Conservation (phyloP, 2,888 invertebrate genomes). For the Dolichomitus sp. region DNA sequence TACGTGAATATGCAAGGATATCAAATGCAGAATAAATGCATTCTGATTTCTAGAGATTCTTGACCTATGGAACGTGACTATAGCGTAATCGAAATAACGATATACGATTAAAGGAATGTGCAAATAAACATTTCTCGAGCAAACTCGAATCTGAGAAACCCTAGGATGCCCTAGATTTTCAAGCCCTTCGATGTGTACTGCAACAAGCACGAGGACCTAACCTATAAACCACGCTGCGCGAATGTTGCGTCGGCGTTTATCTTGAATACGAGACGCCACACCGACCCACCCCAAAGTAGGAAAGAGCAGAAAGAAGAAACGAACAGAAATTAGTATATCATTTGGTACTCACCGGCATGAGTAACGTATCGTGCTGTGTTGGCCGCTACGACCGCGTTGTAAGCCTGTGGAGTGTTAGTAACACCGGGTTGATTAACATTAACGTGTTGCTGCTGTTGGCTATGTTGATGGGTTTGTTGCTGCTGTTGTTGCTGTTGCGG, state of each 20-base stretch:
- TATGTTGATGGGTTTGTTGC: slow-evolving; percentile 68
- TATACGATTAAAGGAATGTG: background rate
- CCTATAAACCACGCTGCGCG: slow-evolving; percentile 43
- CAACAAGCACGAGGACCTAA: slow-evolving; percentile 67
- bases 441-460: slow-evolving; percentile 74
- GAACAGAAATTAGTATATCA: background rate
- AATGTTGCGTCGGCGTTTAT: background rate
- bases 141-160: background rate
- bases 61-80: background rate
- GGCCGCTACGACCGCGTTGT: slow-evolving; percentile 77
- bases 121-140: background rate
- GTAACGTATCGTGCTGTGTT: slow-evolving; percentile 76
- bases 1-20: background rate
- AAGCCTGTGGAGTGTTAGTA: slow-evolving; percentile 75
- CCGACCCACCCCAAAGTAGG: slow-evolving; percentile 22
- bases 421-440: slow-evolving; percentile 77
- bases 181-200: slow-evolving; percentile 33
- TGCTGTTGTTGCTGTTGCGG: slow-evolving; percentile 72
- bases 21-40: background rate
- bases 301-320: slow-evolving; percentile 1
- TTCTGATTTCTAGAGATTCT: background rate
- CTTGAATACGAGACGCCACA: background rate
- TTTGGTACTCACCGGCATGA: slow-evolving; percentile 78
- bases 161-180: background rate
- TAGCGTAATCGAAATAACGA: background rate